phyloP scores from a whole-genome alignment of 1,140 invertebrate genomes.

The Hyposmocoma kahamanoa region DNA sequence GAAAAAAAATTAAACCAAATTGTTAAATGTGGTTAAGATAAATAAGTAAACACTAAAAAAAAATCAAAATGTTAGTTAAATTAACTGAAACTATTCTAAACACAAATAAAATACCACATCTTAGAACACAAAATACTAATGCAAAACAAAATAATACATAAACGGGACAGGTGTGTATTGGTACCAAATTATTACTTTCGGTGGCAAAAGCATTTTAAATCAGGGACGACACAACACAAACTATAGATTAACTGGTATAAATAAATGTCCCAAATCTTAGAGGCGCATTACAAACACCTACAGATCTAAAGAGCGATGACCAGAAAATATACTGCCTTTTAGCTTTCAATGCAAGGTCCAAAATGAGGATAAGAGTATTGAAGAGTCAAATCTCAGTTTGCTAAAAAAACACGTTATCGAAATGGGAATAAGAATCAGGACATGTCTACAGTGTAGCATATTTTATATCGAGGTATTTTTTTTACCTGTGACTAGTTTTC shows the following conservation, averaged over 20 bases:
- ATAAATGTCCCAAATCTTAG: not conserved
- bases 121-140: slow-evolving; percentile 39
- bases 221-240: slow-evolving; percentile 61
- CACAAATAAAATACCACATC: slow-evolving; percentile 40
- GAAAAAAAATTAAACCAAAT: slow-evolving; percentile 31
- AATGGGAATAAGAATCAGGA: slow-evolving; percentile 13
- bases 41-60: slow-evolving; percentile 21
- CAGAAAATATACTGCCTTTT: too few species aligned
- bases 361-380: too few species aligned
- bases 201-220: slow-evolving; percentile 27
- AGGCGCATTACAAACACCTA: not conserved
- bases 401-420: too few species aligned
- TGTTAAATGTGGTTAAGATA: slow-evolving; percentile 35
- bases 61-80: slow-evolving; percentile 25
- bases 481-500: slow-evolving; percentile 61
- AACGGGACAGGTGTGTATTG: slow-evolving; percentile 54
- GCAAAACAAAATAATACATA: slow-evolving; percentile 46
- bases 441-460: slow-evolving; percentile 12
- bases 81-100: slow-evolving; percentile 57
- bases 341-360: too few species aligned
- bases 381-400: too few species aligned
- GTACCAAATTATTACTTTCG: slow-evolving; percentile 14
- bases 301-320: not conserved
- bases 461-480: slow-evolving; percentile 45
- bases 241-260: slow-evolving; percentile 23